A percentile compares a stretch with the other conserved stretches of the same genome.
phyloP scores from a whole-genome alignment of 2,888 invertebrate species.

The Achlya flavicornis region DNA sequence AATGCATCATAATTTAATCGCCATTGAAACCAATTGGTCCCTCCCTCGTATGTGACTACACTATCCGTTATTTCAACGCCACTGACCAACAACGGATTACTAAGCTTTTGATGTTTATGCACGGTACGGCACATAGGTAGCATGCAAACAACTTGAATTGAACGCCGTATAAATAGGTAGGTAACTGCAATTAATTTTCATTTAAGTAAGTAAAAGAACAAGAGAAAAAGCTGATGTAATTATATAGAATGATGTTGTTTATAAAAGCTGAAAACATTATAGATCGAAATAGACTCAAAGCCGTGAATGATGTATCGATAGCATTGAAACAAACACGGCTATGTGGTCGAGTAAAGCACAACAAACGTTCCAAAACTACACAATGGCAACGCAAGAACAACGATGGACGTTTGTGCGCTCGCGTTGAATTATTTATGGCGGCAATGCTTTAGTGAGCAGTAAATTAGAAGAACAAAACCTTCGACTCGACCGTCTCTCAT shows the following conservation, averaged over 20 bases:
- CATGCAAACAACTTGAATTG: slow-evolving; percentile 32
- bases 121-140: slow-evolving; percentile 20
- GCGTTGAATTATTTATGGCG: slow-evolving; percentile 79
- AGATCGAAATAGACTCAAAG: slow-evolving; percentile 36
- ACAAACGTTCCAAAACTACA: slow-evolving; percentile 50
- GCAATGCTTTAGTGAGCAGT: slow-evolving; percentile 64
- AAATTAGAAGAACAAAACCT: slow-evolving; percentile 73
- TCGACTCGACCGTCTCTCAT: slow-evolving; percentile 52
- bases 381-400: slow-evolving; percentile 69
- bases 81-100: slow-evolving; percentile 30
- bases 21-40: slow-evolving; percentile 68
- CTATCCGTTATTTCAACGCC: neutral
- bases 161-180: too few relatives aligned
- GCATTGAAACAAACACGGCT: slow-evolving; percentile 34
- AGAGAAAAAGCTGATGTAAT: slow-evolving; percentile 1
- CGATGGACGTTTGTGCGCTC: slow-evolving; percentile 58
- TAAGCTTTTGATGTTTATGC: slow-evolving; percentile 30
- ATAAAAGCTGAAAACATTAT: slow-evolving; percentile 16
- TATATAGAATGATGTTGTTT: neutral
- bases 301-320: slow-evolving; percentile 36
- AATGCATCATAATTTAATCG: slow-evolving; percentile 63
- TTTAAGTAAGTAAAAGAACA: neutral
- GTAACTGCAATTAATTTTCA: neutral
- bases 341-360: slow-evolving; percentile 43
- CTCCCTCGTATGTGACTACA: neutral